Evolutionary conservation across 1,140 invertebrate genomes (phyloP).

Genomic region (Drosophila albomicans): DNA sequence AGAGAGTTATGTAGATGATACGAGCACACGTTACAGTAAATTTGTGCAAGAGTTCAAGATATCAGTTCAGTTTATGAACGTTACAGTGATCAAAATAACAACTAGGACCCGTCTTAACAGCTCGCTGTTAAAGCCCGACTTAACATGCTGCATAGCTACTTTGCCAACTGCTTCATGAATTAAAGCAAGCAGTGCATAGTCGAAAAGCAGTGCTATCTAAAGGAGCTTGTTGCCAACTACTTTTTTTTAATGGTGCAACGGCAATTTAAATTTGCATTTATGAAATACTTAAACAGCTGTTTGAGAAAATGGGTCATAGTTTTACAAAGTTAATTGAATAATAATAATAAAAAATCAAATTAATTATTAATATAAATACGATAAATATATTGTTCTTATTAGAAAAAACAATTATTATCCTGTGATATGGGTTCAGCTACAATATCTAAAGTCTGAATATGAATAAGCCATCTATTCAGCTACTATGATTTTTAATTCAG

Average conservation of each 20-base stretch:
- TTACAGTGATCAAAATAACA: slow-evolving; percentile 52
- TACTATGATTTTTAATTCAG: neutral
- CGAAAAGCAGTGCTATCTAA: neutral
- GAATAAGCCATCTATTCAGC: neutral
- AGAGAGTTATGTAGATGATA: slow-evolving; percentile 39
- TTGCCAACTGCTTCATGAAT: neutral
- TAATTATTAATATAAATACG: neutral
- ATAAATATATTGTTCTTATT: neutral
- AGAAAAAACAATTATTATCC: neutral
- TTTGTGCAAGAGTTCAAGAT: slow-evolving; percentile 60
- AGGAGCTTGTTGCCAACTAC: neutral
- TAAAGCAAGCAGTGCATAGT: neutral
- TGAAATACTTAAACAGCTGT: neutral
- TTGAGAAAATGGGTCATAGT: slow-evolving; percentile 2
- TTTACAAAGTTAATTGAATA: slow-evolving; percentile 7
- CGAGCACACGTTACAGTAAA: slow-evolving; percentile 56
- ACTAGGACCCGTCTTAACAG: slow-evolving; percentile 15
- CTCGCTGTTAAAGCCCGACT: neutral
- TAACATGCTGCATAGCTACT: neutral
- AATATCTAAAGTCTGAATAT: neutral
- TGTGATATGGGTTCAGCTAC: neutral
- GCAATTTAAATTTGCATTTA: neutral
- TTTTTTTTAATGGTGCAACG: neutral
- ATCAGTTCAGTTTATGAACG: slow-evolving; percentile 41
- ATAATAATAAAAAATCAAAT: neutral